phyloP scores from a whole-genome alignment of 2,888 invertebrate species.

The Lutraria lutraria region DNA sequence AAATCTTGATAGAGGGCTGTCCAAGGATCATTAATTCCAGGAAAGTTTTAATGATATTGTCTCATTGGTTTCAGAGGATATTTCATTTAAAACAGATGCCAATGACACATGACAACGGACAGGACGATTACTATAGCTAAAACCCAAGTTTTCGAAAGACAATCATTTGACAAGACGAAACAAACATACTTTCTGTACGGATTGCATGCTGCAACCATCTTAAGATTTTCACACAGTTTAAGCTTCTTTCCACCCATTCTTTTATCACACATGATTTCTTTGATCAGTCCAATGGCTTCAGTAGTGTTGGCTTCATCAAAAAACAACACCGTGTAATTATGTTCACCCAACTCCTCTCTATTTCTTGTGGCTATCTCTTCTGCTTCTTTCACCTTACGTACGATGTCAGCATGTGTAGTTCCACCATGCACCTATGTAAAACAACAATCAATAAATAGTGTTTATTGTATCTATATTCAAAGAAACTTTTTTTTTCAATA shows the following conservation, averaged over 20 bases:
- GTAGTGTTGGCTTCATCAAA: slow-evolving; percentile 86
- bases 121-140: too few relatives aligned
- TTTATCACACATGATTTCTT: slow-evolving; percentile 83
- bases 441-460: not conserved
- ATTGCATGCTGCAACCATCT: slow-evolving; percentile 85
- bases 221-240: slow-evolving; percentile 74
- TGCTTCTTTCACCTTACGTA: slow-evolving; percentile 79
- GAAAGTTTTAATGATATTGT: too few relatives aligned
- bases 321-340: slow-evolving; percentile 83
- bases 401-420: slow-evolving; percentile 81
- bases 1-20: too few relatives aligned
- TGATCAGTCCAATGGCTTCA: slow-evolving; percentile 76
- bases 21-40: too few relatives aligned
- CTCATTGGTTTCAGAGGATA: too few relatives aligned
- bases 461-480: too few relatives aligned
- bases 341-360: slow-evolving; percentile 51
- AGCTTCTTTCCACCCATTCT: slow-evolving; percentile 79
- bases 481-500: too few relatives aligned
- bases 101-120: too few relatives aligned
- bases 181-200: slow-evolving; percentile 83
- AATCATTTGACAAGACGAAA: not conserved
- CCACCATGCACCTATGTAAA: slow-evolving; percentile 83
- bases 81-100: too few relatives aligned
- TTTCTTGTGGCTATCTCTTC: slow-evolving; percentile 77
- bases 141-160: too few relatives aligned